Percentiles rank a stretch among this genome's conserved stretches.
These are phyloP conservation scores for Sminthurides aquaticus DNA, from an alignment of 2,888 invertebrate genomes.

Conservation along the genomic window DNA sequence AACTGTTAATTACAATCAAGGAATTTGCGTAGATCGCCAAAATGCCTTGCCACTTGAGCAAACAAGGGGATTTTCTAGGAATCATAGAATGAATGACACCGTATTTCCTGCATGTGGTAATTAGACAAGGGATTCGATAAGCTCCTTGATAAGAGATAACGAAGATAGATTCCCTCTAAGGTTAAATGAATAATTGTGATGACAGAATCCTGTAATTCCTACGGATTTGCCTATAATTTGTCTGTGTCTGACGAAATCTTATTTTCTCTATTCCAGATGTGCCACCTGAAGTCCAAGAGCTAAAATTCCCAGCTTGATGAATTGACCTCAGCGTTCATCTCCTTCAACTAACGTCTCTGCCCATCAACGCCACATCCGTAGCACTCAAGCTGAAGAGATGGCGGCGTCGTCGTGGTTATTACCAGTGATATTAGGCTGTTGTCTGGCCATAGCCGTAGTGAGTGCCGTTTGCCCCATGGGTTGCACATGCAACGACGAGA, in stretches of 20 bases:
- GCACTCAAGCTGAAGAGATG: no score
- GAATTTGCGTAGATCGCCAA: no score
- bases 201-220: not conserved
- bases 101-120: no score
- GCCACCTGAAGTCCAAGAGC: not conserved
- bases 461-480: conserved; percentile 72
- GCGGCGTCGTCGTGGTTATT: not conserved
- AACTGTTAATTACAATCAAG: no score
- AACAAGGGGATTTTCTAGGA: no score
- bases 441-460: not conserved
- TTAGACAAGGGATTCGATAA: no score
- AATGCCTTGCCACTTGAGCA: no score
- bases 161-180: not conserved
- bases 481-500: conserved; percentile 84
- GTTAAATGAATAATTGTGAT: not conserved
- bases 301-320: not conserved
- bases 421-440: not conserved
- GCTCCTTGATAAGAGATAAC: no score
- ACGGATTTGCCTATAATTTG: not conserved
- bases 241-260: not conserved
- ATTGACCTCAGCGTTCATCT: no score
- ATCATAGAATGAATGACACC: no score
- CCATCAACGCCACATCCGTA: no score
- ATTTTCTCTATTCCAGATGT: not conserved
- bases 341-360: no score